A percentile compares a stretch with the other conserved stretches of the same genome.
These are phyloP conservation scores for Bombus impatiens DNA, from an alignment of 1,140 invertebrate genomes.

Conservation along the genomic window DNA sequence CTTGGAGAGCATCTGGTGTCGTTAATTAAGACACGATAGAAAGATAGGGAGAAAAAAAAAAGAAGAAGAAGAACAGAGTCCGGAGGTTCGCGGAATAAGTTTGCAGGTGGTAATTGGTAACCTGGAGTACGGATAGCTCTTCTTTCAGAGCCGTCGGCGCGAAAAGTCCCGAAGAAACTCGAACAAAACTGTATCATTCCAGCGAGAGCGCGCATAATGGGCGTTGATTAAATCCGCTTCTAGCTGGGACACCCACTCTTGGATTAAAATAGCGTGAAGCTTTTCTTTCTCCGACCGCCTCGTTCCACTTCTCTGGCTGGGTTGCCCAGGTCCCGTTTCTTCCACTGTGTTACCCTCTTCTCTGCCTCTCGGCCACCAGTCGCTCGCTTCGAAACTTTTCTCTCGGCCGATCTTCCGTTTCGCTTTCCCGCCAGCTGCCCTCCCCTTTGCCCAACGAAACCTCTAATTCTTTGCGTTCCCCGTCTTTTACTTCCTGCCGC, in stretches of 20 bases:
- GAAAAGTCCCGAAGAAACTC: slow-evolving; percentile 63
- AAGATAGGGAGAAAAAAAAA: background rate
- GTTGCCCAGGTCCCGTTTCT: slow-evolving; percentile 3
- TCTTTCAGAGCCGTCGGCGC: slow-evolving; percentile 47
- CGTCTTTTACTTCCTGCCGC: no score
- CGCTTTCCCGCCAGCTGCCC: background rate
- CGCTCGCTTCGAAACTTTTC: slow-evolving; percentile 17
- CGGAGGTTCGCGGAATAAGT: slow-evolving; percentile 28
- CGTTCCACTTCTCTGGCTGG: background rate
- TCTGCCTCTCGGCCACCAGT: background rate
- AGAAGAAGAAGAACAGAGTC: background rate
- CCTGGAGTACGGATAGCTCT: slow-evolving; percentile 38
- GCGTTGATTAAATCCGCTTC: slow-evolving; percentile 67
- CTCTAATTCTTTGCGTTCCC: slow-evolving; percentile 5
- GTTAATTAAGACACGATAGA: slow-evolving; percentile 67
- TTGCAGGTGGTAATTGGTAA: slow-evolving; percentile 66
- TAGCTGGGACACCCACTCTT: slow-evolving; percentile 54
- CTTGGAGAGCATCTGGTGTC: slow-evolving; percentile 18
- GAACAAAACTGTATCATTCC: slow-evolving; percentile 58
- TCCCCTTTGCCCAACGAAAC: background rate
- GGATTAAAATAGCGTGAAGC: slow-evolving; percentile 59
- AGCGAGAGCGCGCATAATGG: slow-evolving; percentile 63
- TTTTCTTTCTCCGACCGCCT: slow-evolving; percentile 8
- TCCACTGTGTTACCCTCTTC: slow-evolving; percentile 3
- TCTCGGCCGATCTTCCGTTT: slow-evolving; percentile 9